phyloP scores from a whole-genome alignment of 2,113 vertebrate species.

The Urocitellus parryii region DNA sequence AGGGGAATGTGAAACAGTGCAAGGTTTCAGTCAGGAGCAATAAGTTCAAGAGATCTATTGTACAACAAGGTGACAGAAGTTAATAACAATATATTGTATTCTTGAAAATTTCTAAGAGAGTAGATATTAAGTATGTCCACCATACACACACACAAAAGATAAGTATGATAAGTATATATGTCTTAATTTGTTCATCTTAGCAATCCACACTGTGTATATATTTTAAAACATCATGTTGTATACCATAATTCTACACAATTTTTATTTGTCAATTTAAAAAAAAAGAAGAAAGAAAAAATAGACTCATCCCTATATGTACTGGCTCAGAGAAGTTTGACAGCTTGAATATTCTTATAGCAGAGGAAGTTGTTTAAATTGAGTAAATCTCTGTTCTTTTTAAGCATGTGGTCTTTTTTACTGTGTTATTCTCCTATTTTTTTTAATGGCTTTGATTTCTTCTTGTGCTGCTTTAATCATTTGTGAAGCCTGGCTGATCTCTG shows the following conservation, averaged over 20 bases:
- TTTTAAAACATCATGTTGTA: neutral
- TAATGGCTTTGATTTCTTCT: constrained; percentile 32
- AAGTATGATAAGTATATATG: neutral
- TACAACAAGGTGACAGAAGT: neutral
- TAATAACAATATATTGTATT: neutral
- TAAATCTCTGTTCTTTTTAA: constrained; percentile 55
- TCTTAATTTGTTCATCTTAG: neutral
- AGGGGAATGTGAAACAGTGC: neutral
- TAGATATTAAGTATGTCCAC: neutral
- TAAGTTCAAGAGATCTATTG: neutral
- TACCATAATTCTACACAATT: neutral
- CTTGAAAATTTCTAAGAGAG: neutral
- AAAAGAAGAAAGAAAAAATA: neutral
- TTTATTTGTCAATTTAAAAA: neutral
- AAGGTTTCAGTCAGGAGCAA: neutral
- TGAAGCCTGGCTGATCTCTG: neutral
- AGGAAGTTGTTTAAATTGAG: constrained; percentile 22
- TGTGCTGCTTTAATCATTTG: neutral
- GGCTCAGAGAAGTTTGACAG: neutral
- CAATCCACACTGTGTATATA: neutral
- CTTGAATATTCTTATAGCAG: neutral
- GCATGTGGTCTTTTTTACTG: neutral
- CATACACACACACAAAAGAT: neutral
- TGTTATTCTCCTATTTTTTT: neutral
- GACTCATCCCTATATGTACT: neutral